Percentiles rank a stretch among this genome's conserved stretches.
These are phyloP conservation scores for Macrophya alboannulata DNA, from an alignment of 2,888 invertebrate genomes.

Conservation along the genomic window DNA sequence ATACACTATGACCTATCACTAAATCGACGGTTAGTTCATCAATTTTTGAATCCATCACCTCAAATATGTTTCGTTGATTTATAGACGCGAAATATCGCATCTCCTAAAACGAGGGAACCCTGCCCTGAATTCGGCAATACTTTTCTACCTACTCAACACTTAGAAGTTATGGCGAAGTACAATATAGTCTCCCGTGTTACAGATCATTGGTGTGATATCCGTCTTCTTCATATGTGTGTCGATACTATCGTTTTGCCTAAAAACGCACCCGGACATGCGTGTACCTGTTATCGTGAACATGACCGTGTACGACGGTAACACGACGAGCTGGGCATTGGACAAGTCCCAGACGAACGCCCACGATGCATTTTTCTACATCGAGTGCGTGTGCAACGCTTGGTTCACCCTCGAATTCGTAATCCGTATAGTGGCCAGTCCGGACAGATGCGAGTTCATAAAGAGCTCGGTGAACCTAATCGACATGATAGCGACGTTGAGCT, in stretches of 20 bases:
- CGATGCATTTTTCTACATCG: constrained; percentile 98
- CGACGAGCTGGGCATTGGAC: constrained; percentile 92
- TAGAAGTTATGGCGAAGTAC: constrained; percentile 31
- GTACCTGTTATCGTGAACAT: constrained; percentile 93
- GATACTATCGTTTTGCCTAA: constrained; percentile 99
- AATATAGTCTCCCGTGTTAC: constrained; percentile 79
- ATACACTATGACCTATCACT: background rate
- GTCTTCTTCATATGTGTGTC: constrained; percentile 99
- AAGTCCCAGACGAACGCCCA: constrained; percentile 97
- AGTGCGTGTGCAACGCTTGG: constrained; percentile 99
- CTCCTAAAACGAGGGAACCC: background rate
- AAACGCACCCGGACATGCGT: constrained; percentile 99
- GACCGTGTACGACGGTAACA: constrained; percentile 88
- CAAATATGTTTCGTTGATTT: background rate
- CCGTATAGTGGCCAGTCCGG: constrained; percentile 96
- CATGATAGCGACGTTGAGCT: constrained; percentile 98
- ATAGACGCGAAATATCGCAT: background rate
- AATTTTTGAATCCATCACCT: background rate
- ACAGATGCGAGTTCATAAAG: constrained; percentile 96
- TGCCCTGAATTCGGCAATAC: constrained; percentile 26
- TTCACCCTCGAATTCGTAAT: constrained; percentile 98
- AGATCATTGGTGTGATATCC: constrained; percentile 99
- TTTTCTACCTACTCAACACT: constrained; percentile 15
- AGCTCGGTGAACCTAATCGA: constrained; percentile 99
- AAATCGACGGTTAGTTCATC: background rate